Base-by-base conservation (phyloP, 2,888 invertebrate genomes). In the Clusia tigrina region DNA sequence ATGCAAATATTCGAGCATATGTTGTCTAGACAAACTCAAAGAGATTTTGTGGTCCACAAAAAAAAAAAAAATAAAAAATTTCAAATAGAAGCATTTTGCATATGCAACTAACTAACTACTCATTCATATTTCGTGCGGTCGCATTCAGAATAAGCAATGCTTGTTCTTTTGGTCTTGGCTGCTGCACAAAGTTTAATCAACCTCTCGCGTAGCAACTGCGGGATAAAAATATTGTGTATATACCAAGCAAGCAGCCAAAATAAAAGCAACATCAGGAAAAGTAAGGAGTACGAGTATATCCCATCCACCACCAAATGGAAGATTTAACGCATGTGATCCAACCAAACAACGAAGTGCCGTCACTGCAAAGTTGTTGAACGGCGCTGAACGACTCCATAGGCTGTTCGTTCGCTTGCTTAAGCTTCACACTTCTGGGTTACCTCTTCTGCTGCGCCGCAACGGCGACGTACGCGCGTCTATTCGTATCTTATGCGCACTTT, bases 1-100 rank as follows among this genome's bases (percentile, higher is more conserved):
- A 42, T n/a, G 42, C 42, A 6, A 42, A n/a, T n/a, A 15, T 42
- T 17, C 42, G n/a, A 42, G 10, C 42, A 42, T 42, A 42, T 42
- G 42, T 5, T 42, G 42, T 42, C 42, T 42, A 42, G 42, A 42
- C 42, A 42, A 42, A 42, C 15, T 42, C 42, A 42, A 42, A 42
- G 42, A 15, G 15, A n/a, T 42, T 42, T 17, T 42, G 42, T 6
- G 42, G 10, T 42, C 32, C 42, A 42, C n/a, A 15, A 15, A 15
- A 9, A 17, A 15, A 42, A n/a, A 3, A n/a, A 6, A 42, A 42
- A 42, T 15, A n/a, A n/a, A n/a, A n/a, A n/a, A n/a, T 42, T n/a
- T 6, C 42, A 15, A 15, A 42, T 3, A 6, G 9, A 6, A 42
- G n/a, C 42, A 42, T n/a, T 42, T 42, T n/a, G 42, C 32, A 32